These are phyloP conservation scores for Emys orbicularis DNA, from an alignment of 2,797 vertebrate species.

Conservation along the genomic window DNA sequence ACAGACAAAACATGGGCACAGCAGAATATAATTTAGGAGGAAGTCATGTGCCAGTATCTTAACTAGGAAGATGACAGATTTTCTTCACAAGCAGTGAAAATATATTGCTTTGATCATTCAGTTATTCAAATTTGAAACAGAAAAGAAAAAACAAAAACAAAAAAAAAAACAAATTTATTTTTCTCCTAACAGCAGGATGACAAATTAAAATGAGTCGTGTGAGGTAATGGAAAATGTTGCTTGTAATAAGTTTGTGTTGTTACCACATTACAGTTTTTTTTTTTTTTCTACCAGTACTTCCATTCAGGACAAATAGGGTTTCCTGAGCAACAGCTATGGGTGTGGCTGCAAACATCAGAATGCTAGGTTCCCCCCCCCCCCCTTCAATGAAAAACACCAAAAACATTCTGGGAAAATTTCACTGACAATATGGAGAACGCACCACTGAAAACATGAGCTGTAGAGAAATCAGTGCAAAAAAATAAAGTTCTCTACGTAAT, in stretches of 20 bases:
- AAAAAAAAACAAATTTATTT: slow-evolving; percentile 12
- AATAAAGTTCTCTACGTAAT: background rate
- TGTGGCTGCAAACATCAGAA: slow-evolving; percentile 40
- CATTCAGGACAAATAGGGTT: slow-evolving; percentile 45
- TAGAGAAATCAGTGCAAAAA: background rate
- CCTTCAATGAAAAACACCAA: background rate
- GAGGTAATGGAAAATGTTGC: slow-evolving; percentile 60
- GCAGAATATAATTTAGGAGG: slow-evolving; percentile 39
- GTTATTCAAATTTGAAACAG: slow-evolving; percentile 68
- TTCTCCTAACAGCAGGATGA: slow-evolving; percentile 49
- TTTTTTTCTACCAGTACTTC: slow-evolving; percentile 20
- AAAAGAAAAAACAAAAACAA: slow-evolving; percentile 24
- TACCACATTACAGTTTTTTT: background rate
- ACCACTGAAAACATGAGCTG: background rate
- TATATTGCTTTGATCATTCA: slow-evolving; percentile 55
- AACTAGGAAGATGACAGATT: slow-evolving; percentile 35
- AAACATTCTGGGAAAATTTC: background rate
- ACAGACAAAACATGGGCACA: slow-evolving; percentile 20
- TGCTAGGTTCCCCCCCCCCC: background rate
- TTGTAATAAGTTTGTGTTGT: slow-evolving; percentile 49
- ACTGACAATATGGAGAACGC: background rate
- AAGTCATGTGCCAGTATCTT: slow-evolving; percentile 39
- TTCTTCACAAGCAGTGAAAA: slow-evolving; percentile 51
- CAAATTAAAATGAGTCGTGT: slow-evolving; percentile 65
- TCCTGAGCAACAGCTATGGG: slow-evolving; percentile 50